Evolutionary conservation across 2,888 invertebrate species (phyloP), one percentile per base, ranked within the genome.

Genomic region (Acleris literana): DNA sequence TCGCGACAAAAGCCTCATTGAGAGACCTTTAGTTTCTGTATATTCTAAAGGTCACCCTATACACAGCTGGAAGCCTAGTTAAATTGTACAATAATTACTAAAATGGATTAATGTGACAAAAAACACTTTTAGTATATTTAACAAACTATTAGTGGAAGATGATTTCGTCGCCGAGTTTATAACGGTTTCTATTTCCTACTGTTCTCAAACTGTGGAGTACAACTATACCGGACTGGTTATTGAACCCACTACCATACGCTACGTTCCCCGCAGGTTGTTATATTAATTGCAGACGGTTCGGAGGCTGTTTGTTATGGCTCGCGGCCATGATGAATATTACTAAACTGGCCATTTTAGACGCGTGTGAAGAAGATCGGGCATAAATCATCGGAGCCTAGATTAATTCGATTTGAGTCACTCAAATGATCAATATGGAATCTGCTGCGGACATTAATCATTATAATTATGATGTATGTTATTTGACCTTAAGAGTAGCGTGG

Each of bases 191-290:
- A 18, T 6, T 17, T 54, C 39, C 7, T 66, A 62, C 66, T 61
- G 61, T 48, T 56, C 18, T 25, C 0, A 62, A 52, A 48, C 66
- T 66, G 25, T 56, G 7, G 2, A 20, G 52, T 52, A 53, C 52
- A 62, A 66, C 61, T 62, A 71, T 77, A 75, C 75, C 77, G 78
- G 77, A 80, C 84, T 82, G 84, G 85, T 85, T 85, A 82, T 84
- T 83, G 85, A 83, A 81, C 84, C 68, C 58, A 25, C 63, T 63
- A 52, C 52, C 49, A 62, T 68, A 69, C 68, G 64, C 65, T 69
- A 71, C 68, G 69, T 69, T 68, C 68, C 63, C 70, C 53, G 63
- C 68, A 70, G 65, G 73, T 73, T 73, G 68, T 73, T 74, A 72
- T 69, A 74, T 74, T 71, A 70, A 71, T 69, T 71, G 68, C 68